These are phyloP conservation scores for Drosophila diplacantha DNA, from an alignment of 2,888 invertebrate genomes.

Conservation along the genomic window DNA sequence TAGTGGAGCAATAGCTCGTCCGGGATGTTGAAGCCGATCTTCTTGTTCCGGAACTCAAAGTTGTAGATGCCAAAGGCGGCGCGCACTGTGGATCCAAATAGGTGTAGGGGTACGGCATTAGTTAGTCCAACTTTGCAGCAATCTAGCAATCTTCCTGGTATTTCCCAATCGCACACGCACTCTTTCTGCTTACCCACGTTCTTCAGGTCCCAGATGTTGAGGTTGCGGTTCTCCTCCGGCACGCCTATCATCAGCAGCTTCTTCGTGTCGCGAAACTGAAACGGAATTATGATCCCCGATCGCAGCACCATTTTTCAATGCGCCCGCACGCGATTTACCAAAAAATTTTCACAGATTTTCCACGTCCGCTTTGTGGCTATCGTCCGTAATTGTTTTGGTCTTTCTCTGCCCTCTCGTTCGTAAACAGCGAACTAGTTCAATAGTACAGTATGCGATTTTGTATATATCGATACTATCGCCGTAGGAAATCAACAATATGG, in stretches of 20 bases:
- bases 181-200: conserved; percentile 70
- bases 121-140: conserved; percentile 1
- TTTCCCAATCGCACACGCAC: conserved; percentile 3
- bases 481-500: too few species aligned
- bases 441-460: not conserved
- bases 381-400: conserved; percentile 71
- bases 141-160: not conserved
- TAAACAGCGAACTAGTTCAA: conserved; percentile 52
- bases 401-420: conserved; percentile 63
- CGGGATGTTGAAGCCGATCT: conserved; percentile 76
- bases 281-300: conserved; percentile 74
- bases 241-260: conserved; percentile 74
- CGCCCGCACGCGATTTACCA: conserved; percentile 63
- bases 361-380: conserved; percentile 63
- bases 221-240: conserved; percentile 68
- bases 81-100: conserved; percentile 55
- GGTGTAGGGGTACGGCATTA: conserved; percentile 5
- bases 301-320: conserved; percentile 74
- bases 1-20: conserved; percentile 74
- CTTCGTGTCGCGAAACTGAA: conserved; percentile 75
- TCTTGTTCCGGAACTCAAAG: conserved; percentile 75
- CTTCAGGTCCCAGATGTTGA: conserved; percentile 74
- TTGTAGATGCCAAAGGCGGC: conserved; percentile 73
- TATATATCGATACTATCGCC: not conserved
- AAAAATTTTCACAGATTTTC: conserved; percentile 70